These are phyloP conservation scores for Amblyteles armatorius DNA, from an alignment of 2,888 invertebrate species.

Conservation along the genomic window DNA sequence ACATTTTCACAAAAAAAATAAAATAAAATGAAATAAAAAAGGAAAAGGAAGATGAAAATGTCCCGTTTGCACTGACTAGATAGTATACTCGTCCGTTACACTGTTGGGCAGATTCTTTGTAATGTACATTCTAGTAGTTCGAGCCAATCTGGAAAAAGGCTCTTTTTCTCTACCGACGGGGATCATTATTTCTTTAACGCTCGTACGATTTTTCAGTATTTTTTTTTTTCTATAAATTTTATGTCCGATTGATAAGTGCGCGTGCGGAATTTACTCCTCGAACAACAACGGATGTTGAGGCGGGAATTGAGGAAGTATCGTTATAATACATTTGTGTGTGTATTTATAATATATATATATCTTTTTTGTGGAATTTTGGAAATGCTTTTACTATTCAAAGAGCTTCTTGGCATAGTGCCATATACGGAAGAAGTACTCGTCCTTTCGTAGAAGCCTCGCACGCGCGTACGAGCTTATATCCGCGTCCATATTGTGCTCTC, in stretches of 20 bases:
- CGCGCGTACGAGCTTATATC: conserved; percentile 96
- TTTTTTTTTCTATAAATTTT: conserved; percentile 14
- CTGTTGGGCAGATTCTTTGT: conserved; percentile 52
- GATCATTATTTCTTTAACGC: conserved; percentile 25
- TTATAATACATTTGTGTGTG: conserved; percentile 49
- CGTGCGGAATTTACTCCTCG: conserved; percentile 54
- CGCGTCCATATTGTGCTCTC: conserved; percentile 97
- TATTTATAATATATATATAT: conserved; percentile 28
- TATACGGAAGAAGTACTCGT: conserved; percentile 98
- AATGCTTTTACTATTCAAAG: conserved; percentile 87
- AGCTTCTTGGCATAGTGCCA: conserved; percentile 95
- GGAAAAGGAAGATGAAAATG: background rate
- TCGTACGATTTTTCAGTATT: conserved; percentile 14
- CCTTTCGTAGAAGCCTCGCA: conserved; percentile 92
- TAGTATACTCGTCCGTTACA: conserved; percentile 75
- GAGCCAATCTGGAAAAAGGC: conserved; percentile 21
- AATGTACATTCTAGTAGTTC: conserved; percentile 63
- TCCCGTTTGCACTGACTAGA: conserved; percentile 75
- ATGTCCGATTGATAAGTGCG: conserved; percentile 23
- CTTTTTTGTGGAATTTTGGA: conserved; percentile 66
- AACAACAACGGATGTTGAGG: conserved; percentile 58
- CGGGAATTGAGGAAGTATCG: conserved; percentile 65
- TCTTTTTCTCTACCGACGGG: conserved; percentile 25
- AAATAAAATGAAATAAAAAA: background rate
- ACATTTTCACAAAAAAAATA: conserved; percentile 43